Percentiles rank a stretch among this genome's conserved stretches.
Evolutionary conservation across 1,140 invertebrate genomes (phyloP).

Genomic region (Teleogryllus occipitalis): DNA sequence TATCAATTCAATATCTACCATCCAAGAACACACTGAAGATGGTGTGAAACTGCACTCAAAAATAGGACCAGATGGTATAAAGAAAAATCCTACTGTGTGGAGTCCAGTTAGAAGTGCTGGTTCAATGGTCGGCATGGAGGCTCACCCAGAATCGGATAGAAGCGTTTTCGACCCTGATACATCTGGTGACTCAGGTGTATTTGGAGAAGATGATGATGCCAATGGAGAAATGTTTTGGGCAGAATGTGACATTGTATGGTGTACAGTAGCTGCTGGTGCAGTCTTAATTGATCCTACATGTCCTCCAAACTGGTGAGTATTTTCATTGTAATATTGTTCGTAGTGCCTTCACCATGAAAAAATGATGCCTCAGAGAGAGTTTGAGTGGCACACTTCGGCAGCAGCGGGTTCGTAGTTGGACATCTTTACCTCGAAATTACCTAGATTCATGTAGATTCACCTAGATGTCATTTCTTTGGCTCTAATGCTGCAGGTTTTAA

Average conservation of each 20-base stretch:
- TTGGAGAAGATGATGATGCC: slow-evolving; percentile 61
- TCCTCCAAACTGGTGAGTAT: slow-evolving; percentile 64
- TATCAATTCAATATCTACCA: slow-evolving; percentile 4
- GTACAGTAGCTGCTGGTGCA: slow-evolving; percentile 68
- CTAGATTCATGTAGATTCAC: too few species aligned
- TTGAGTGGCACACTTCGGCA: slow-evolving; percentile 16
- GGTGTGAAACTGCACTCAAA: neutral
- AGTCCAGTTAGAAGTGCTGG: slow-evolving; percentile 73
- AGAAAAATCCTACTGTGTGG: slow-evolving; percentile 63
- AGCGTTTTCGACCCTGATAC: slow-evolving; percentile 64
- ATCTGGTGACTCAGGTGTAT: slow-evolving; percentile 59
- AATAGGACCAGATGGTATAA: slow-evolving; percentile 7
- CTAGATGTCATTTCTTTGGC: too few species aligned
- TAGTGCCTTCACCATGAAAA: too few species aligned
- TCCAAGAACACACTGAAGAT: slow-evolving; percentile 18
- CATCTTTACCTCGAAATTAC: slow-evolving; percentile 14
- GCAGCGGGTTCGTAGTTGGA: slow-evolving; percentile 21
- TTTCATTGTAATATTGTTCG: neutral
- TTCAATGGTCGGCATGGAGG: slow-evolving; percentile 49
- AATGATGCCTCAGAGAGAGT: slow-evolving; percentile 6
- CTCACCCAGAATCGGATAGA: slow-evolving; percentile 69
- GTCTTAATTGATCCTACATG: slow-evolving; percentile 58
- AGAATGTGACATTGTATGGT: slow-evolving; percentile 67
- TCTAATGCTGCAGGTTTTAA: too few species aligned
- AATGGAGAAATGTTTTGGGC: slow-evolving; percentile 55